Base-by-base conservation (phyloP, 2,113 vertebrate genomes). In the Aviceda subcristata region DNA sequence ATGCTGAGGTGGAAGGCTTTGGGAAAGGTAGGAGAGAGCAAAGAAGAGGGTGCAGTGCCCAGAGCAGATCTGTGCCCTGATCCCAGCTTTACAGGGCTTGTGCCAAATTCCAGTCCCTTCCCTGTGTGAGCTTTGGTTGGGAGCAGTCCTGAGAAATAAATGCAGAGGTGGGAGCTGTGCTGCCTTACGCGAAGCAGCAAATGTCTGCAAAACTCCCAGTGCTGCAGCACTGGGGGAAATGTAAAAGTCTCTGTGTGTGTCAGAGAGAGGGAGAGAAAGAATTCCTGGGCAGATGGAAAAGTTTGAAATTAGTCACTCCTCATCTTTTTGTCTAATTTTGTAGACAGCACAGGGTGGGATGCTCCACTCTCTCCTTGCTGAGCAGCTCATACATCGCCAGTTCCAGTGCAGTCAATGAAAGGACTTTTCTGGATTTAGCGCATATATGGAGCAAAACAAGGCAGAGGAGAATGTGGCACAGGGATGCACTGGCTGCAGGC, bases 261-360 rank as follows among this genome's bases (percentile, higher is more conserved):
- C 30, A 36, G 53, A 34, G 71, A 45, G 74, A 43, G 43, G 12
- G 34, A 77, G 50, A 75, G 50, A 56, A 36, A 81, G 68, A 62
- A 78, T 19, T 77, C 92, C 55, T 74, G 75, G 57, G 68, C 90
- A 96, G 92, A 77, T 53, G 67, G 55, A 79, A 88, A 92, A 59
- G 76, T 59, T 63, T 92, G 75, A 82, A 90, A 75, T 86, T 73
- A 96, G 76, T 94, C 92, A 95, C 72, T 84, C 77, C 30, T 68
- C 2, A 0, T 69, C 67, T 92, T 94, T 94, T 93, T 77, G 72
- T 95, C 93, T 95, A 88, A 91, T 94, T 94, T 77, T 64, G 79
- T 88, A 88, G 82, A 38, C 89, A 82, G 75, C 26, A 53, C 53
- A 29, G 86, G 60, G 72, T 63, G 75, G 32, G 95, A 94, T 67